Evolutionary conservation across 1,140 invertebrate genomes (phyloP), one percentile per base, ranked within the genome.

Genomic region (Lucilia sericata): DNA sequence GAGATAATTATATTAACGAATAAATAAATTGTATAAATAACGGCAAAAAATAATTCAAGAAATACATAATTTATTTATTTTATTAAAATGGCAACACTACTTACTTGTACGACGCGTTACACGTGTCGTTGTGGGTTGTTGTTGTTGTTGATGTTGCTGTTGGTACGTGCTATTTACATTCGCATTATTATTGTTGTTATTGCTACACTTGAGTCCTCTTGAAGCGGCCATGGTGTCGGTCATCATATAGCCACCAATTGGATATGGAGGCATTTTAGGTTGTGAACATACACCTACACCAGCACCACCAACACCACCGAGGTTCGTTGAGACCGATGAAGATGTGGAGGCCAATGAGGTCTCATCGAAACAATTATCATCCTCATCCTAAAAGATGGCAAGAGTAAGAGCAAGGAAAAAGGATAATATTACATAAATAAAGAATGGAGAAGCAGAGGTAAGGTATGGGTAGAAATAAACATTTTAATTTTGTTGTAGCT

Each of bases 261-360:
- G 89, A 87, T 90, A 90, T 19, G 89, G 89, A 21, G 89, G 89
- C 89, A 90, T 90, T 86, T 90, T 88, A 76, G 89, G 89, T 86
- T 90, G 89, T 36, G 89, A 88, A 84, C 87, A 90, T 42, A 90
- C 87, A 51, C 84, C 83, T 17, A 49, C 34, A 78, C 74, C 34
- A 84, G 85, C 49, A 85, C 76, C 47, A 25, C 42, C 76, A 25
- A 14, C 34, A 78, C 75, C 75, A 4, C 47, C n/a, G 1, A 80
- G 19, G 17, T 21, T 49, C 7, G 76, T 80, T 25, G 76, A 80
- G 2, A 83, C 30, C 83, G 86, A 85, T 80, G 87, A 87, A 49
- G 88, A 85, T 42, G 86, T 85, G 86, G 86, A 86, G 86, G 88
- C 78, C 60, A 70, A 82, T 12, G 83, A 88, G 60, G 87, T 86